Evolutionary conservation across 2,888 invertebrate species (phyloP).

Genomic region (Melanchra persicariae): DNA sequence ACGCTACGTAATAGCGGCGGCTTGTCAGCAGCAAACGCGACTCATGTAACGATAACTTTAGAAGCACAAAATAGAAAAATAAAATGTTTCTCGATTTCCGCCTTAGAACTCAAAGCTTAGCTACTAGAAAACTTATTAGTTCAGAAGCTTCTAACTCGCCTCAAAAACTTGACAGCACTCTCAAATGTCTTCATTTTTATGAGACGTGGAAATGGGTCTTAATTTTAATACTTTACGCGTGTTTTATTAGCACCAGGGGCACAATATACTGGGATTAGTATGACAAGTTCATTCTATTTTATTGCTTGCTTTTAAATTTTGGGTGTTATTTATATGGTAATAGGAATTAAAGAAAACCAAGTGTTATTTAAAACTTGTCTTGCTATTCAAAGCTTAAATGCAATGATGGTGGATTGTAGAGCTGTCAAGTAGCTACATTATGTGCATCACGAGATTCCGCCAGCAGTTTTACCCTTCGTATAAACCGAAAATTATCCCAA

Average conservation of each 20-base stretch:
- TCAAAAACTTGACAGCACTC: neutral
- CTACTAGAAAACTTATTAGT: neutral
- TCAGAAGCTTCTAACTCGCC: neutral
- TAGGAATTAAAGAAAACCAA: neutral
- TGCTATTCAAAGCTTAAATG: neutral
- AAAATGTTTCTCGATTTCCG: neutral
- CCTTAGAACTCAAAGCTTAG: constrained; percentile 5
- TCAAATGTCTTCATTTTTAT: constrained; percentile 23
- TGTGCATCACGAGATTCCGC: too few species aligned
- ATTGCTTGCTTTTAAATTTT: constrained; percentile 23
- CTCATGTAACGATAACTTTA: neutral
- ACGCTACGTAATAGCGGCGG: neutral
- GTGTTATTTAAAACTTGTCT: neutral
- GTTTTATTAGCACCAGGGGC: constrained; percentile 38
- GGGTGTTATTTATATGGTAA: constrained; percentile 36
- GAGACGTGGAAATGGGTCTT: constrained; percentile 11
- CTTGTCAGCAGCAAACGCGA: neutral
- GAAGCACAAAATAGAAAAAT: neutral
- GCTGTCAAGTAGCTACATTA: too few species aligned
- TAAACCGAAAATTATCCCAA: too few species aligned
- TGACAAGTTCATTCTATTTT: constrained; percentile 22
- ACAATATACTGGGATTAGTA: constrained; percentile 29
- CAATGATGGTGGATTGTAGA: too few species aligned
- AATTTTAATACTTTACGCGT: constrained; percentile 17
- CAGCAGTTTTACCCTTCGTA: too few species aligned